Evolutionary conservation across 2,888 invertebrate species (phyloP), one percentile per base, ranked within the genome.

Genomic region (Tromatobia lineatoria): DNA sequence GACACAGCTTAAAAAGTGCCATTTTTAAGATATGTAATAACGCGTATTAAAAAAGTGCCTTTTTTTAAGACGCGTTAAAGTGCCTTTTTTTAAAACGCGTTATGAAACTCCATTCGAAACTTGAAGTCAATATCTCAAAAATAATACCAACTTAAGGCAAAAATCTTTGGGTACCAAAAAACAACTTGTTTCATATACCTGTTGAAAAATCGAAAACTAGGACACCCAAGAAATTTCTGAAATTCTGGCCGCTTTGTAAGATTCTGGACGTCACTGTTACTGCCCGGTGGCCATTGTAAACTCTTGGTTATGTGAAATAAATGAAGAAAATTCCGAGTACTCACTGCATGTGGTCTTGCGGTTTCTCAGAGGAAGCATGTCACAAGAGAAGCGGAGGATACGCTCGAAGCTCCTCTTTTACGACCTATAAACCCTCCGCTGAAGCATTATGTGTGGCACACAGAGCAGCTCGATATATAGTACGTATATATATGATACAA

Each of bases 341-440:
- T 83, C 87, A 78, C 88, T 79, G 86, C 85, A 87, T 85, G 88
- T 69, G 88, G 87, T 85, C 87, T 71, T 13, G 23, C 15, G 15
- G 23, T 74, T 61, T 61, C 47, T 47, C 4, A 47, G 13, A 54
- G 54, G 47, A 59, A 13, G 7, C 20, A n/a, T 29, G 20, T 13
- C 11, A 23, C 78, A 59, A n/a, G 42, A 69, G 42, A 38, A 73
- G 54, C 34, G 7, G 20, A 0, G 50, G 20, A 45, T 42, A 45
- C 8, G 47, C 20, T 67, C 23, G 20, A 74, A 34, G 34, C 25
- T 67, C 42, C 13, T 74, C 71, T 87, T 89, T 89, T 88, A 90
- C 86, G 89, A 87, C 83, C 89, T 76, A 88, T 87, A 89, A 89
- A 90, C 87, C 85, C 81, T 81, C 23, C 76, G 71, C 20, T 45